Evolutionary conservation across 2,113 vertebrate genomes (phyloP).

Genomic region (Bufo bufo): DNA sequence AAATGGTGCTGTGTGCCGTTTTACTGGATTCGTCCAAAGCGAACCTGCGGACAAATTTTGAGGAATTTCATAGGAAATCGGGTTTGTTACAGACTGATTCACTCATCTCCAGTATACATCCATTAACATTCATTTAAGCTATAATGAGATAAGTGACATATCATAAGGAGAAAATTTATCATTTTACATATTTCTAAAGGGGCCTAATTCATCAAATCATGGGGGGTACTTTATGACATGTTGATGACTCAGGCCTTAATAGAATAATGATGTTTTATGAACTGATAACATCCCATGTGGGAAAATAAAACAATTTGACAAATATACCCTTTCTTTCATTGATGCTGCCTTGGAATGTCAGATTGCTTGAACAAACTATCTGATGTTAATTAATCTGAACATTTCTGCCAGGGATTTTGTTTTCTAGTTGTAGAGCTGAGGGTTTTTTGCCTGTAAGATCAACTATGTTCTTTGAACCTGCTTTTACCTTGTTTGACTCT

Average conservation of each 20-base stretch:
- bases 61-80: too few relatives aligned
- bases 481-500: slow-evolving; percentile 50
- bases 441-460: slow-evolving; percentile 38
- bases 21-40: too few relatives aligned
- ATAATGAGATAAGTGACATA: background rate
- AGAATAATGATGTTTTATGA: slow-evolving; percentile 12
- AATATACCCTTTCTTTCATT: slow-evolving; percentile 10
- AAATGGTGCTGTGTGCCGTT: too few relatives aligned
- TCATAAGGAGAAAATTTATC: background rate
- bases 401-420: slow-evolving; percentile 49
- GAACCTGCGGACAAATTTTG: too few relatives aligned
- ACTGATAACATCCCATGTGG: slow-evolving; percentile 3
- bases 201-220: slow-evolving; percentile 20
- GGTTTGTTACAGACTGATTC: too few relatives aligned
- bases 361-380: slow-evolving; percentile 25
- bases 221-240: background rate
- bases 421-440: slow-evolving; percentile 32
- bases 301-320: slow-evolving; percentile 15
- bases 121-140: background rate
- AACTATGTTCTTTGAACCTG: slow-evolving; percentile 44
- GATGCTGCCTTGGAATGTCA: background rate
- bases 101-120: too few relatives aligned
- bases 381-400: slow-evolving; percentile 52
- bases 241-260: slow-evolving; percentile 16
- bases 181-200: background rate